A percentile compares a stretch with the other conserved stretches of the same genome.
Evolutionary conservation across 2,888 invertebrate species (phyloP).

Genomic region (Andrena marginata): DNA sequence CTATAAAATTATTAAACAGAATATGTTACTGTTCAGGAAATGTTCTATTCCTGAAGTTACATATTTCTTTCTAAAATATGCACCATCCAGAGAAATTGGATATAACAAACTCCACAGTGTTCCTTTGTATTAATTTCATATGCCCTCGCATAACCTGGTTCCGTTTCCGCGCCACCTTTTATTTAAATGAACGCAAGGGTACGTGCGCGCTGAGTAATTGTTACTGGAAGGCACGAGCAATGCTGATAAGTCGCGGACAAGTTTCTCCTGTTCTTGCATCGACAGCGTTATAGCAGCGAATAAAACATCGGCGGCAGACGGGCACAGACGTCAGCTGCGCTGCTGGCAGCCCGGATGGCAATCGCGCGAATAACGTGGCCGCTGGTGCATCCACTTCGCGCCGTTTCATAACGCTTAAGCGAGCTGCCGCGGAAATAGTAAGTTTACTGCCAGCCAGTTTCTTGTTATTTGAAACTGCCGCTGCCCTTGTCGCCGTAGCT

Average conservation of each 20-base stretch:
- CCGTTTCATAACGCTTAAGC: slow-evolving; percentile 59
- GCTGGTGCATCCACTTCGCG: slow-evolving; percentile 32
- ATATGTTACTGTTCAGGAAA: no score
- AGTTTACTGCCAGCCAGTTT: slow-evolving; percentile 62
- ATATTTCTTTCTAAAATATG: no score
- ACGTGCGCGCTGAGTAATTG: slow-evolving; percentile 12
- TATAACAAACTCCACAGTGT: no score
- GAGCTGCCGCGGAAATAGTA: slow-evolving; percentile 64
- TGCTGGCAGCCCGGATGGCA: slow-evolving; percentile 31
- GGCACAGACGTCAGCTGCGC: slow-evolving; percentile 20
- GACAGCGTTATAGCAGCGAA: slow-evolving; percentile 27
- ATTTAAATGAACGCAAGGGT: not conserved
- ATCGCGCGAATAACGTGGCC: slow-evolving; percentile 29
- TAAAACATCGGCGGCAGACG: slow-evolving; percentile 39
- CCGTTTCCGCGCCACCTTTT: not conserved
- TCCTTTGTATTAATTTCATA: no score
- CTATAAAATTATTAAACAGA: no score
- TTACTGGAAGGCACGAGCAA: not conserved
- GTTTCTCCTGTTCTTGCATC: slow-evolving; percentile 7
- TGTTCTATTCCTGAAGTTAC: no score
- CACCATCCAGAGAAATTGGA: no score
- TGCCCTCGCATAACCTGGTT: no score
- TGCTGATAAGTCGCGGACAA: slow-evolving; percentile 24
- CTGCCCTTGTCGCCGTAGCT: slow-evolving; percentile 8
- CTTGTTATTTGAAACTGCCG: slow-evolving; percentile 55